These are phyloP conservation scores for Amaurobius ferox DNA, from an alignment of 2,888 invertebrate species.

Conservation along the genomic window DNA sequence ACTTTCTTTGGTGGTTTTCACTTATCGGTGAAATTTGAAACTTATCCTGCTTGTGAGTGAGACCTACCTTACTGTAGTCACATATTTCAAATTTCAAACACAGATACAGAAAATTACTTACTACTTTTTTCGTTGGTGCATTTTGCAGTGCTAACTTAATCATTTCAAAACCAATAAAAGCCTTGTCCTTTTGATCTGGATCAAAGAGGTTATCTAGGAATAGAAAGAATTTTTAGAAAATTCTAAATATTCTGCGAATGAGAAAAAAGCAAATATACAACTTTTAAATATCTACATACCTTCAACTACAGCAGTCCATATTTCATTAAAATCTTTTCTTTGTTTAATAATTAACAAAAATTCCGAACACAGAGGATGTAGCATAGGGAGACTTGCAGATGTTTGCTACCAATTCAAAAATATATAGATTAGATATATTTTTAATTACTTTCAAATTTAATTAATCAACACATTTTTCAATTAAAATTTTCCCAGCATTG, in stretches of 20 bases:
- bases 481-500: too few species aligned
- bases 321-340: slow-evolving; percentile 45
- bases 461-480: too few species aligned
- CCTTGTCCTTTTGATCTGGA: slow-evolving; percentile 53
- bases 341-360: slow-evolving; percentile 30
- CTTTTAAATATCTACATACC: slow-evolving; percentile 23
- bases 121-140: slow-evolving; percentile 42
- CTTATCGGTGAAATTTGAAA: too few species aligned
- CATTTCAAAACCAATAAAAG: slow-evolving; percentile 72
- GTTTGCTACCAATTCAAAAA: slow-evolving; percentile 71
- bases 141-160: slow-evolving; percentile 48
- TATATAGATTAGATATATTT: too few species aligned
- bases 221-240: background rate
- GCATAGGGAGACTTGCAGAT: slow-evolving; percentile 54
- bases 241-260: too few species aligned
- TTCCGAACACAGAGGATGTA: slow-evolving; percentile 67
- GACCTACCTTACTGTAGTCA: too few species aligned
- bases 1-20: too few species aligned
- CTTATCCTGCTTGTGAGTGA: too few species aligned
- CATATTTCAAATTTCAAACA: too few species aligned
- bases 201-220: slow-evolving; percentile 62
- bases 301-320: slow-evolving; percentile 68
- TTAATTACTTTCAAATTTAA: too few species aligned
- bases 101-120: slow-evolving; percentile 34
- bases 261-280: background rate